These are phyloP conservation scores for Hermodice carunculata DNA, from an alignment of 2,888 invertebrate genomes.

Conservation along the genomic window DNA sequence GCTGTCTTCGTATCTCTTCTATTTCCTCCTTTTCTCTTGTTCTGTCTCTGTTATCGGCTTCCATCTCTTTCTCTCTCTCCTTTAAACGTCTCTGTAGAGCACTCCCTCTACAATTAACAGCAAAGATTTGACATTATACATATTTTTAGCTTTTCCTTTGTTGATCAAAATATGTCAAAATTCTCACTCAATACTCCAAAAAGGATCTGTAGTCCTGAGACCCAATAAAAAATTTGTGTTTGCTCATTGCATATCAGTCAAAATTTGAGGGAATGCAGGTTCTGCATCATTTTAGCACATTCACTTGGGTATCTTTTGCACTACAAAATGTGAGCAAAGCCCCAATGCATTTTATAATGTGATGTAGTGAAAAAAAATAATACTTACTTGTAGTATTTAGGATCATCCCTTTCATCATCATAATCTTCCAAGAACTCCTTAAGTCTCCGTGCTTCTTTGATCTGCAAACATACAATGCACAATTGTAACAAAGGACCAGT, in stretches of 20 bases:
- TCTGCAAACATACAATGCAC: slow-evolving; percentile 59
- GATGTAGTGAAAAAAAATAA: background rate
- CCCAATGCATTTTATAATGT: background rate
- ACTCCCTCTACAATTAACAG: slow-evolving; percentile 76
- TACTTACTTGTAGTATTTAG: slow-evolving; percentile 91
- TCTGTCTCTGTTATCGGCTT: slow-evolving; percentile 90
- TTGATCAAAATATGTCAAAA: too few relatives aligned
- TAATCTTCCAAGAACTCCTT: slow-evolving; percentile 99
- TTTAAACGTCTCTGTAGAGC: slow-evolving; percentile 91
- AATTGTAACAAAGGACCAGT: background rate
- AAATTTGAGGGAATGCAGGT: too few relatives aligned
- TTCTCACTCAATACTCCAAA: too few relatives aligned
- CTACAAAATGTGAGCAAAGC: too few relatives aligned
- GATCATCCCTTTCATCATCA: slow-evolving; percentile 97
- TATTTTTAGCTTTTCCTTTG: too few relatives aligned
- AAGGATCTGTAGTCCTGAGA: too few relatives aligned
- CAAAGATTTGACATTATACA: too few relatives aligned
- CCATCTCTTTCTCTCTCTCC: slow-evolving; percentile 93
- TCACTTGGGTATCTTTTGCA: background rate
- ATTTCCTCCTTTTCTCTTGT: slow-evolving; percentile 87
- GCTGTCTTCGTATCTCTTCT: slow-evolving; percentile 83
- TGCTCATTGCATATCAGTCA: too few relatives aligned
- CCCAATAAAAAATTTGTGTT: too few relatives aligned
- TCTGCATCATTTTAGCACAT: background rate
- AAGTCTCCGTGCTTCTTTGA: slow-evolving; percentile 91